phyloP scores from a whole-genome alignment of 2,113 vertebrate genomes.

The Chaetodon trifascialis region DNA sequence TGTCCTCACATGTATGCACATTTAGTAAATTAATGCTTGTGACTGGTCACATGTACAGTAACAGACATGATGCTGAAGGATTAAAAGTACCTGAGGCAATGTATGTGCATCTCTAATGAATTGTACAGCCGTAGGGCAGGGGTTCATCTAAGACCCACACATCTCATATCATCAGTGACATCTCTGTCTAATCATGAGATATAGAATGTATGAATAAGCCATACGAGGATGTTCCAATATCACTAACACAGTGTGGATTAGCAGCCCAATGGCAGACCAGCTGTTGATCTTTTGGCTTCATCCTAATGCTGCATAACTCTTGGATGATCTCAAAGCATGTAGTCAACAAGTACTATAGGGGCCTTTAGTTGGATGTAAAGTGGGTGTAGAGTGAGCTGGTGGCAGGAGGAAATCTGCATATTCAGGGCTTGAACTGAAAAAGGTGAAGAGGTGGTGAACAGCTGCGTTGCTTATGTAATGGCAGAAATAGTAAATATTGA shows the following conservation, averaged over 20 bases:
- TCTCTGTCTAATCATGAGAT: conserved; percentile 56
- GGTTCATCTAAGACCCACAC: conserved; percentile 24
- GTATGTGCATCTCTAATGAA: conserved; percentile 20
- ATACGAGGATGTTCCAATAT: conserved; percentile 62
- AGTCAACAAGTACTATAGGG: not conserved
- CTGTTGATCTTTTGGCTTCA: conserved; percentile 70
- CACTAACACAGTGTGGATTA: conserved; percentile 73
- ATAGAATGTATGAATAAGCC: conserved; percentile 52
- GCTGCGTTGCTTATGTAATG: conserved; percentile 64
- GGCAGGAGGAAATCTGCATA: conserved; percentile 19
- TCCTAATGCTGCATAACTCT: conserved; percentile 38
- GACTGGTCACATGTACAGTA: not conserved
- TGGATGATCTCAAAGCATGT: conserved; percentile 50
- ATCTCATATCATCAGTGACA: conserved; percentile 52
- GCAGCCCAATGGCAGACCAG: conserved; percentile 58
- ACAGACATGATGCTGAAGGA: conserved; percentile 2
- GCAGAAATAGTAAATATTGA: conserved; percentile 27
- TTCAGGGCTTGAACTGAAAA: conserved; percentile 35
- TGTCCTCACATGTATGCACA: not conserved
- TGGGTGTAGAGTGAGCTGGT: not conserved
- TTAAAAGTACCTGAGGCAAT: conserved; percentile 24
- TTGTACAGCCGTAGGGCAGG: conserved; percentile 7
- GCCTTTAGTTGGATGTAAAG: not conserved
- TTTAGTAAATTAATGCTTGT: not conserved
- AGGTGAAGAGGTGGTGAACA: conserved; percentile 40